These are phyloP conservation scores for Drosophila lacertosa DNA, from an alignment of 1,140 invertebrate genomes.

Conservation along the genomic window DNA sequence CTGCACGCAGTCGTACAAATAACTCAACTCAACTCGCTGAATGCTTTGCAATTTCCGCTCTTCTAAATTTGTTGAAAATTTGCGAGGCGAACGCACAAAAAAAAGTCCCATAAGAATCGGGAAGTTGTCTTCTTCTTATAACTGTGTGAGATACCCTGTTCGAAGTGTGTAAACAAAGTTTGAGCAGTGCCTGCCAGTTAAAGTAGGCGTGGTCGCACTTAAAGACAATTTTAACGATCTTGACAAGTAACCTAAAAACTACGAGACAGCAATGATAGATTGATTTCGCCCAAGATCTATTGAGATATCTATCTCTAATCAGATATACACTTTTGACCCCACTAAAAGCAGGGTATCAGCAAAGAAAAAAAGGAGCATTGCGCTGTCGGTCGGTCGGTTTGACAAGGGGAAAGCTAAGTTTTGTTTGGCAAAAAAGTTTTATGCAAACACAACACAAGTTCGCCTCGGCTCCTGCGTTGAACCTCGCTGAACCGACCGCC, in stretches of 20 bases:
- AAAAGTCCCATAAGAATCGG: conserved; percentile 1
- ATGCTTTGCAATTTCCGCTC: conserved; percentile 82
- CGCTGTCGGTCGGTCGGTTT: conserved; percentile 15
- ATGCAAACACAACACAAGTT: conserved; percentile 54
- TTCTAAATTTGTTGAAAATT: conserved; percentile 82
- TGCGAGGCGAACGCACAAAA: conserved; percentile 48
- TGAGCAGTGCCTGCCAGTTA: no score
- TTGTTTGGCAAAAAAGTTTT: conserved; percentile 56
- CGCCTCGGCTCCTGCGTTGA: neutral
- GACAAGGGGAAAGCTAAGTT: conserved; percentile 43
- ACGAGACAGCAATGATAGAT: no score
- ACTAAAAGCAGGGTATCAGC: neutral
- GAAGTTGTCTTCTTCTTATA: neutral
- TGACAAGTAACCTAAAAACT: no score
- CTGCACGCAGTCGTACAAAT: conserved; percentile 54
- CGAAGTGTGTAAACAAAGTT: no score
- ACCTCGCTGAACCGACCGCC: neutral
- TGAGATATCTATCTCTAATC: no score
- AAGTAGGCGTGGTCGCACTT: no score
- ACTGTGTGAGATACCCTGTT: neutral
- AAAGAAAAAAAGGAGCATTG: conserved; percentile 1
- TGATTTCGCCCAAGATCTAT: no score
- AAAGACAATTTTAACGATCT: no score
- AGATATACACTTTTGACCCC: neutral
- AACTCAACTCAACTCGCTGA: conserved; percentile 78